Percentiles rank a stretch among this genome's conserved stretches.
These are phyloP conservation scores for Paratrypauchen microcephalus DNA, from an alignment of 2,797 vertebrate species.

Conservation along the genomic window DNA sequence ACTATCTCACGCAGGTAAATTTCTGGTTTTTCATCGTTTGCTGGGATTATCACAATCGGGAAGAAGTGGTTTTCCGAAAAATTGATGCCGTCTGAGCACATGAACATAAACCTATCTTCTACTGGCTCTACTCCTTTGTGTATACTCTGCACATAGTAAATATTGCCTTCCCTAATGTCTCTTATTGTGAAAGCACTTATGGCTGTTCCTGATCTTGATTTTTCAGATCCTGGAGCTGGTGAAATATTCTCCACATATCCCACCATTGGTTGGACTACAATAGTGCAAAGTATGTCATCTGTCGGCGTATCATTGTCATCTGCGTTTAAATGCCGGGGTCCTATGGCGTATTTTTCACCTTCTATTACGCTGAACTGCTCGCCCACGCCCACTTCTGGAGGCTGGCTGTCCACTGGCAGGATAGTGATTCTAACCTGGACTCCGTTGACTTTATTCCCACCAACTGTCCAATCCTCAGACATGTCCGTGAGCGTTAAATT, in stretches of 20 bases:
- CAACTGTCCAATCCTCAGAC: slow-evolving; percentile 89
- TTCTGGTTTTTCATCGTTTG: slow-evolving; percentile 92
- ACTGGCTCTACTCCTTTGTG: slow-evolving; percentile 89
- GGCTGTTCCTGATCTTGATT: slow-evolving; percentile 88
- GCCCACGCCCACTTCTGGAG: slow-evolving; percentile 83
- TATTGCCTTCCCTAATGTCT: slow-evolving; percentile 83
- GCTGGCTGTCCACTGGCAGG: slow-evolving; percentile 90
- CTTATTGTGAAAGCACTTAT: slow-evolving; percentile 91
- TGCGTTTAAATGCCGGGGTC: slow-evolving; percentile 77
- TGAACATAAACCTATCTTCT: slow-evolving; percentile 89
- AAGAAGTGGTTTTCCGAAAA: slow-evolving; percentile 88
- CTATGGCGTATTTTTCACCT: slow-evolving; percentile 84
- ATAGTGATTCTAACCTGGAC: slow-evolving; percentile 86
- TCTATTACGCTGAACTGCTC: slow-evolving; percentile 84
- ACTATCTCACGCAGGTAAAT: slow-evolving; percentile 88
- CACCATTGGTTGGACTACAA: slow-evolving; percentile 85
- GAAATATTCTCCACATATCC: slow-evolving; percentile 95
- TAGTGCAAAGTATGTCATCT: slow-evolving; percentile 91
- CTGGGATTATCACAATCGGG: slow-evolving; percentile 84
- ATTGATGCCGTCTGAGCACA: slow-evolving; percentile 93
- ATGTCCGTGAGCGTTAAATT: slow-evolving; percentile 90
- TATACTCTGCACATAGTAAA: slow-evolving; percentile 92
- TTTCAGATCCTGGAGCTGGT: slow-evolving; percentile 93
- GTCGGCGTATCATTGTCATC: slow-evolving; percentile 85
- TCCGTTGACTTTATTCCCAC: slow-evolving; percentile 82